A percentile compares a stretch with the other conserved stretches of the same genome.
Conservation (phyloP, 2,888 invertebrate species). For the Cantharis nigra region DNA sequence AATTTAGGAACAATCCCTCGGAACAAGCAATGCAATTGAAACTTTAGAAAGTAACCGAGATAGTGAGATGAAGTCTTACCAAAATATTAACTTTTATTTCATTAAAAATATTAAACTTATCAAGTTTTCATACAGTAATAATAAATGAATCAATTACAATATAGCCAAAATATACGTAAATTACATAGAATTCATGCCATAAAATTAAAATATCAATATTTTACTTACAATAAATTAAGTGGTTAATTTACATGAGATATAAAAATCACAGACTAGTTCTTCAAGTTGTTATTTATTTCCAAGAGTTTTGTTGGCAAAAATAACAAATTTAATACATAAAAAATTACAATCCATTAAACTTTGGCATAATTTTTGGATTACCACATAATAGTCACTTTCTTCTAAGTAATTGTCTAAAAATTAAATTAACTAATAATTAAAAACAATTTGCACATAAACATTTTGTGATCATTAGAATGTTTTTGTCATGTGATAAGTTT, state of each 20-base stretch:
- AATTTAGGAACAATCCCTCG: too few species aligned
- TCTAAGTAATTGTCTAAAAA: neutral
- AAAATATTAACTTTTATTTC: neutral
- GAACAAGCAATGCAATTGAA: too few species aligned
- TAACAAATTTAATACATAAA: neutral
- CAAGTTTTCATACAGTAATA: neutral
- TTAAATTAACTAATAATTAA: neutral
- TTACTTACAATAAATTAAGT: neutral
- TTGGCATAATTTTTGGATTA: neutral
- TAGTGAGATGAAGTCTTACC: neutral
- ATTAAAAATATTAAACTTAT: neutral
- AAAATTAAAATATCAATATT: neutral
- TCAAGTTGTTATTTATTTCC: neutral
- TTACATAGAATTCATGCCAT: neutral
- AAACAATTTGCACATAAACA: too few species aligned
- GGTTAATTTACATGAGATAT: neutral
- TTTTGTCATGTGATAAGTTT: too few species aligned
- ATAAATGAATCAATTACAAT: neutral
- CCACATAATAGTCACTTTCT: neutral
- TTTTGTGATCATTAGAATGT: too few species aligned
- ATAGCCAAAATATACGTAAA: neutral
- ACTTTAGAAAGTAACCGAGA: too few species aligned
- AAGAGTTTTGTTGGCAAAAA: neutral
- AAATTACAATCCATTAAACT: neutral
- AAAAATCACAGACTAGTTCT: neutral